Conservation (phyloP, 2,113 vertebrate genomes). For the Phalacrocorax pelagicus region DNA sequence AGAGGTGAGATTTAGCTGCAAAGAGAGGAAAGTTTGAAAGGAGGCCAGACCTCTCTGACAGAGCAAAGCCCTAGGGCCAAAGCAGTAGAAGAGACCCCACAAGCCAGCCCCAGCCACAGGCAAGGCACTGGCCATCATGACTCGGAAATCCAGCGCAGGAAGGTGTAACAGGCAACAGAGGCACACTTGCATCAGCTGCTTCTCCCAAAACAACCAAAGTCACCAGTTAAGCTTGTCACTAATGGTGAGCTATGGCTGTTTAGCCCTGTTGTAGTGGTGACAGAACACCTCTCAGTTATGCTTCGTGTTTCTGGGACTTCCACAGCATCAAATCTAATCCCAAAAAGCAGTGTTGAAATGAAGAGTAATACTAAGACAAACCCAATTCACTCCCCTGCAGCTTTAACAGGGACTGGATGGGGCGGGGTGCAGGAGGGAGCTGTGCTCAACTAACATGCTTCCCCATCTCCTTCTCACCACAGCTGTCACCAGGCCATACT, state of each 20-base stretch:
- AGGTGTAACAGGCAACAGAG: neutral
- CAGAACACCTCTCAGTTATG: neutral
- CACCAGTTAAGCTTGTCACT: neutral
- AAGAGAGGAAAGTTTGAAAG: neutral
- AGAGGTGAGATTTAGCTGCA: neutral
- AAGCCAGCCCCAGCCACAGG: neutral
- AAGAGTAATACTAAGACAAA: neutral
- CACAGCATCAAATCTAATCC: neutral
- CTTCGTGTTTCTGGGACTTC: neutral
- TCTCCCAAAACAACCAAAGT: neutral
- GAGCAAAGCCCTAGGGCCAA: neutral
- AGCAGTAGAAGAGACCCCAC: neutral
- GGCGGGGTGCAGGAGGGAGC: neutral
- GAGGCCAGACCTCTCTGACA: neutral
- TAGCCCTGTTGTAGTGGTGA: neutral
- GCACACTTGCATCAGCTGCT: neutral
- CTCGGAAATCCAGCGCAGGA: neutral
- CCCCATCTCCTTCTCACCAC: neutral
- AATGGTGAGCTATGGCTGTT: neutral
- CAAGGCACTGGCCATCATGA: neutral
- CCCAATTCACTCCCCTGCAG: neutral
- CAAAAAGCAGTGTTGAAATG: neutral
- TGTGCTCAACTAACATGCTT: neutral
- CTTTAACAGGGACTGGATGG: neutral
- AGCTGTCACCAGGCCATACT: constrained; percentile 88